phyloP scores from a whole-genome alignment of 2,113 vertebrate genomes.

The Gavialis gangeticus region DNA sequence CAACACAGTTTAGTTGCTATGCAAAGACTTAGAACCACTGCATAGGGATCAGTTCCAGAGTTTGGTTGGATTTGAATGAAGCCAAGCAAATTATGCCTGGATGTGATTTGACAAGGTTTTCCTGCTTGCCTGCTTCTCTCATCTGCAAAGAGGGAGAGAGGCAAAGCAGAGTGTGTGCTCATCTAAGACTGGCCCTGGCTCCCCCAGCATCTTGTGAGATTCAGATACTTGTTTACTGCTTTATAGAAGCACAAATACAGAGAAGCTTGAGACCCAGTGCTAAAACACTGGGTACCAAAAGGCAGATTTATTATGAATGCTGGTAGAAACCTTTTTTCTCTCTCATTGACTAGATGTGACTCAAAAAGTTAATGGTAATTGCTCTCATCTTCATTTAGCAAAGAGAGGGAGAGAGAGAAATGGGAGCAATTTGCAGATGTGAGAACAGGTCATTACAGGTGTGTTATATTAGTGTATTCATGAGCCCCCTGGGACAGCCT shows the following conservation, averaged over 20 bases:
- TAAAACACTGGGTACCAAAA: conserved; percentile 42
- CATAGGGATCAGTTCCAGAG: conserved; percentile 77
- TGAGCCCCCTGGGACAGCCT: conserved; percentile 79
- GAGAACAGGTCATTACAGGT: conserved; percentile 84
- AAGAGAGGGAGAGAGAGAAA: conserved; percentile 72
- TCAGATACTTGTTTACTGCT: neutral
- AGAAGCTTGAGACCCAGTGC: neutral
- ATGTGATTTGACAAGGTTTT: conserved; percentile 64
- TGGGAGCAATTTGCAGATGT: conserved; percentile 79
- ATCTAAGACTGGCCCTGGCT: neutral
- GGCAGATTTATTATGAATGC: conserved; percentile 67
- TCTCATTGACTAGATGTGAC: conserved; percentile 76
- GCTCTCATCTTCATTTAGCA: conserved; percentile 81
- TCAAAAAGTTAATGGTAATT: conserved; percentile 82
- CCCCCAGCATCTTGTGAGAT: neutral
- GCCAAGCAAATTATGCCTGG: conserved; percentile 59
- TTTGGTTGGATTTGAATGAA: conserved; percentile 70
- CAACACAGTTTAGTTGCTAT: conserved; percentile 75
- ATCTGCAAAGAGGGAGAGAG: conserved; percentile 22
- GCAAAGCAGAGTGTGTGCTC: conserved; percentile 22
- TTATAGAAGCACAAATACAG: neutral
- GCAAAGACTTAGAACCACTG: conserved; percentile 68
- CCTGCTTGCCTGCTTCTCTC: conserved; percentile 51
- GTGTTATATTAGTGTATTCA: conserved; percentile 85
- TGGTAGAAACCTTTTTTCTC: conserved; percentile 56